Conservation (phyloP, 23 tunicate genomes). For the Styela clava region DNA sequence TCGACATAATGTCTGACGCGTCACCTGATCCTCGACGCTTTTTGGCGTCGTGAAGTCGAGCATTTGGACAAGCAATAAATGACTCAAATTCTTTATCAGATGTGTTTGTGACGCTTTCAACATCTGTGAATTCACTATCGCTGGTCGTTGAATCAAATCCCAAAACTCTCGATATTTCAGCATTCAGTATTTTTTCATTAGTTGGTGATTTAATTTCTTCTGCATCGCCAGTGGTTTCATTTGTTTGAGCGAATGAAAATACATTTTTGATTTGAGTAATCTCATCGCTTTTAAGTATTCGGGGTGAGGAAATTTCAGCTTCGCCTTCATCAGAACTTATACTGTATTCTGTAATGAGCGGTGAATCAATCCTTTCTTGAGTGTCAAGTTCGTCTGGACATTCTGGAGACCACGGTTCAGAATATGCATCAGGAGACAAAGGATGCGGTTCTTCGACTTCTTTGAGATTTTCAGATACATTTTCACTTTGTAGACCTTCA, state of each 20-base stretch:
- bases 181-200: neutral
- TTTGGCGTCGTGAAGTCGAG: neutral
- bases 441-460: neutral
- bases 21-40: neutral
- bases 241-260: neutral
- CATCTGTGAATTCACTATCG: neutral
- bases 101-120: neutral
- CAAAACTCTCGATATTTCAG: neutral
- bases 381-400: neutral
- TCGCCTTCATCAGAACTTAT: neutral
- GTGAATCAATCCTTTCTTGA: neutral
- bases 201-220: neutral
- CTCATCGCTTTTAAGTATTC: neutral
- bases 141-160: neutral
- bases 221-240: neutral
- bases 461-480: too few species aligned
- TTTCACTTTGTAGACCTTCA: too few species aligned
- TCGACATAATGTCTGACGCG: neutral
- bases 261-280: neutral
- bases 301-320: neutral
- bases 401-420: neutral
- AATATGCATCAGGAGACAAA: neutral
- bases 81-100: neutral
- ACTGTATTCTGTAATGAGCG: neutral
- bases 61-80: neutral